A percentile compares a stretch with the other conserved stretches of the same genome.
These are phyloP conservation scores for Erethizon dorsatum DNA, from an alignment of 2,797 vertebrate species.

Conservation along the genomic window DNA sequence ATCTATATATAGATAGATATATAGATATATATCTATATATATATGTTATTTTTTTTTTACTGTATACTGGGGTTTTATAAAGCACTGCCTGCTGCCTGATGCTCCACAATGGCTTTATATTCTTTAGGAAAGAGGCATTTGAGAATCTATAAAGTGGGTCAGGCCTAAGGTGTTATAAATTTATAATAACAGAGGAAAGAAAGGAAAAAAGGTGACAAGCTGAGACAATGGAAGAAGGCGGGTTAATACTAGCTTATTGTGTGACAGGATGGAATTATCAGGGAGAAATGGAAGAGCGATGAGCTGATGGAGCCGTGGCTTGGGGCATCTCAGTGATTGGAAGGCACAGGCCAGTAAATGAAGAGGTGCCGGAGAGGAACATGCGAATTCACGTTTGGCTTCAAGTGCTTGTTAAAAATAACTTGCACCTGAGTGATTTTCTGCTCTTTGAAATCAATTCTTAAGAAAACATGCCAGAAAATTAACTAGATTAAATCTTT, in stretches of 20 bases:
- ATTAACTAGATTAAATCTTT: background rate
- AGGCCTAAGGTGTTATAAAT: conserved; percentile 43
- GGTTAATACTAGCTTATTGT: background rate
- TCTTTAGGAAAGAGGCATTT: conserved; percentile 41
- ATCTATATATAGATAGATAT: too few species aligned
- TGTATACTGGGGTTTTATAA: conserved; percentile 57
- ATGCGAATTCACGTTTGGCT: background rate
- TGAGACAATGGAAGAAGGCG: background rate
- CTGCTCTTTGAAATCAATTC: background rate
- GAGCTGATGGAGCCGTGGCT: background rate
- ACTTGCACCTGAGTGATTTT: background rate
- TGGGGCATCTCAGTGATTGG: background rate
- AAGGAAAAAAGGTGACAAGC: background rate
- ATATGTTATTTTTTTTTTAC: conserved; percentile 60
- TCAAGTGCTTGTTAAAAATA: conserved; percentile 38
- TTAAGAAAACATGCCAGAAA: conserved; percentile 36
- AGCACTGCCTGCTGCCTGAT: conserved; percentile 11
- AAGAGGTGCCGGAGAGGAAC: background rate
- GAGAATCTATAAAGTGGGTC: conserved; percentile 34
- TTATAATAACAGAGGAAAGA: conserved; percentile 54
- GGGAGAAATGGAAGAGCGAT: background rate
- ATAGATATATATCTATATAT: too few species aligned
- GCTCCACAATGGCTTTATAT: background rate
- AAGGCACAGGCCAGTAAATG: background rate
- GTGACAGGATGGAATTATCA: conserved; percentile 21